Conservation (phyloP, 2,113 vertebrate genomes). For the Periophthalmodon schlosseri region DNA sequence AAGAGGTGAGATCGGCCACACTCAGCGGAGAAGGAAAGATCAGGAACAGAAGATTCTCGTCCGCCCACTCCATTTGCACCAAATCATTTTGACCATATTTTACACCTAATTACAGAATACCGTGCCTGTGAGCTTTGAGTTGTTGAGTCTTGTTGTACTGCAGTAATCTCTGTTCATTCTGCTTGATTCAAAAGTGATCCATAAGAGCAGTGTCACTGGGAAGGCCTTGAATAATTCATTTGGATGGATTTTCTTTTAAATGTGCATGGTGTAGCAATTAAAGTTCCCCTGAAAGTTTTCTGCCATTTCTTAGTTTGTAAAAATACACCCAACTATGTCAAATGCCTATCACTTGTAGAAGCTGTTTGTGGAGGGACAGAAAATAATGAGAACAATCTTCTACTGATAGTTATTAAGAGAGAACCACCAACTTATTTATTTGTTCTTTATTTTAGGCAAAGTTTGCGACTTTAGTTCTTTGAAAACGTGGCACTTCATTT, state of each 20-base stretch:
- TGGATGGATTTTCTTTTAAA: conserved; percentile 2
- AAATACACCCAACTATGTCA: background rate
- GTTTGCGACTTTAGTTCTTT: background rate
- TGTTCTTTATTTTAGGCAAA: background rate
- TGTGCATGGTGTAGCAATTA: background rate
- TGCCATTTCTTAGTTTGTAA: background rate
- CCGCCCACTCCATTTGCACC: background rate
- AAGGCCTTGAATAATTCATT: conserved; percentile 30
- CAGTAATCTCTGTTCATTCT: background rate
- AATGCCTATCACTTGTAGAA: background rate
- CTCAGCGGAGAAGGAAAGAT: conserved; percentile 12
- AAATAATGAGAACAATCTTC: too few relatives aligned
- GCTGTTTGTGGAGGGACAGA: background rate
- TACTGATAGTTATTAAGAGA: background rate
- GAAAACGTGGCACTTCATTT: background rate
- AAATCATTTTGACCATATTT: conserved; percentile 6
- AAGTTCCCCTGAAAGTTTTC: background rate
- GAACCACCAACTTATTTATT: background rate
- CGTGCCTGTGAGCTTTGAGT: background rate
- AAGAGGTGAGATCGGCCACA: conserved; percentile 43
- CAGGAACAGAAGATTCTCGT: conserved; percentile 20
- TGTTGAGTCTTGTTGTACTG: conserved; percentile 5
- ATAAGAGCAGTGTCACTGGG: conserved; percentile 8
- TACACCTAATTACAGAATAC: conserved; percentile 12
- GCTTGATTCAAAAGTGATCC: conserved; percentile 4